phyloP scores from a whole-genome alignment of 2,888 invertebrate genomes.

The Andrena flavipes region DNA sequence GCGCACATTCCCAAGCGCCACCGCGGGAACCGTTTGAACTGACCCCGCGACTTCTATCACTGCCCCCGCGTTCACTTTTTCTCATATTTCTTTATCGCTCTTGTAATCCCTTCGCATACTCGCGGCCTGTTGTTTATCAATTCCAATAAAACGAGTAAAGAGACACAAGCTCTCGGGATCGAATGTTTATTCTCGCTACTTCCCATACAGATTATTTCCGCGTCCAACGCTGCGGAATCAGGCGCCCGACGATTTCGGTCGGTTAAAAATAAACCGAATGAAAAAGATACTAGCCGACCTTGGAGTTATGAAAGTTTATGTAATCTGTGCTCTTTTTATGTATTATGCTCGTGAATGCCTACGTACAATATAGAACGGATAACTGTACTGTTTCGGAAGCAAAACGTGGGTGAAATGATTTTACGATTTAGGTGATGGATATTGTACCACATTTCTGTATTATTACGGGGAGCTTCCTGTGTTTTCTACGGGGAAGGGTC shows the following conservation, averaged over 20 bases:
- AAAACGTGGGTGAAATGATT: not conserved
- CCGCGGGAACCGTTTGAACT: not conserved
- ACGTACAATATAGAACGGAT: conserved; percentile 2
- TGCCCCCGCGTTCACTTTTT: not conserved
- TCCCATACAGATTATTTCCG: not conserved
- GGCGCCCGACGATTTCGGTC: conserved; percentile 18
- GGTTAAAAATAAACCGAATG: conserved; percentile 47
- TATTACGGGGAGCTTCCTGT: no score
- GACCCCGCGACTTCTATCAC: not conserved
- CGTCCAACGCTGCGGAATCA: not conserved
- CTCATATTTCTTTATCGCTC: not conserved
- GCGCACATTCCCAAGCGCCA: conserved; percentile 13
- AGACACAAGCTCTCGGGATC: not conserved
- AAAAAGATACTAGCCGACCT: conserved; percentile 42
- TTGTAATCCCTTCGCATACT: not conserved
- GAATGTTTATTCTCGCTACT: conserved; percentile 7
- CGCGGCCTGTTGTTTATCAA: not conserved
- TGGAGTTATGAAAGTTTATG: conserved; percentile 23
- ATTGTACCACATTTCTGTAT: no score
- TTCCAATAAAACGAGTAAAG: not conserved
- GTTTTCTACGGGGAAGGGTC: no score
- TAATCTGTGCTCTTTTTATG: conserved; percentile 30
- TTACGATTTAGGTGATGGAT: not conserved
- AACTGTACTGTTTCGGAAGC: not conserved
- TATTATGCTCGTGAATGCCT: conserved; percentile 3